Evolutionary conservation across 2,113 vertebrate species (phyloP), one percentile per base, ranked within the genome.

Genomic region (Ageneiosus marmoratus): DNA sequence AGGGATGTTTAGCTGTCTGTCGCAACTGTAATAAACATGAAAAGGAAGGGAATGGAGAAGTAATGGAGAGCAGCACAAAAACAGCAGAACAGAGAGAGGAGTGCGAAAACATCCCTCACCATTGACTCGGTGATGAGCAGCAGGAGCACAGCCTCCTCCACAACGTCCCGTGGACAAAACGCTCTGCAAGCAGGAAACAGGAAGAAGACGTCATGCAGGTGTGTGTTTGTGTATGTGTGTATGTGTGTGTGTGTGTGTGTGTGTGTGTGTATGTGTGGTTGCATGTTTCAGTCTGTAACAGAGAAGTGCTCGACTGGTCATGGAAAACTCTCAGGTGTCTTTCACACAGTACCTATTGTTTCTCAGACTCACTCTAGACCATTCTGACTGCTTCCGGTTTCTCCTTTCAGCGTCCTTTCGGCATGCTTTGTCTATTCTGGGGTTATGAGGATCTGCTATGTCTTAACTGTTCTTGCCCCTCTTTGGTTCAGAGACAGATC

Each of bases 41-140:
- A 63, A 22, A 50, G 37, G 27, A 16, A 50, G 46, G 58, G 29
- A 48, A 77, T 62, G 24, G 29, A 50, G 24, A 51, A 65, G 20
- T 9, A 53, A 76, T 5, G 27, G 41, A 56, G 34, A 27, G 18
- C 37, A 44, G 13, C 41, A n/a, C 3, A 63, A 24, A 58, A 32
- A 27, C 50, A 70, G 20, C 85, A 34, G 44, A 50, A 62, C 44
- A 84, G 73, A 83, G 48, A 77, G 50, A 87, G n/a, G 29, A 77
- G 80, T 62, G 79, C 37, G 41, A 77, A 84, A 67, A 32, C 51
- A 56, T 60, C 67, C 88, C 98, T 98, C 95, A 99, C 98, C 98
- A 99, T 99, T 81, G 97, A 98, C 89, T 99, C 98, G 27, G 97
- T 96, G 94, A 99, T 96, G 87, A 99, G 93, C 65, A 99, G 95